phyloP scores from a whole-genome alignment of 2,797 vertebrate species.

The Acanthornis magna region DNA sequence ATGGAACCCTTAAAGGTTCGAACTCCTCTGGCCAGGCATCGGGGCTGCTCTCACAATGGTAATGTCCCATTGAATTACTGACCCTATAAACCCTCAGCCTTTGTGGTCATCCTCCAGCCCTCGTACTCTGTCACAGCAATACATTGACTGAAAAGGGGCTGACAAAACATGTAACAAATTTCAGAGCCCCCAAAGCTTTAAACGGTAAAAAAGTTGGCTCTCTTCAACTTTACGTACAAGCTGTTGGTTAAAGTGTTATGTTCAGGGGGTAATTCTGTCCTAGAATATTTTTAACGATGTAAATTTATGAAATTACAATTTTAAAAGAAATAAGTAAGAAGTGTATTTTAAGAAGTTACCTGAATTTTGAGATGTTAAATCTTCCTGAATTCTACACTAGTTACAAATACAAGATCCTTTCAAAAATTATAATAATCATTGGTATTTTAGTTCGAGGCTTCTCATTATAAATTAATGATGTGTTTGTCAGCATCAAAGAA shows the following conservation, averaged over 20 bases:
- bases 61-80: constrained; percentile 62
- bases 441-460: neutral
- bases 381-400: neutral
- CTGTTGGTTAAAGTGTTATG: neutral
- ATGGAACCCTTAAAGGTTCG: constrained; percentile 93
- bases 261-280: neutral
- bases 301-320: neutral
- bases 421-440: neutral
- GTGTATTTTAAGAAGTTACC: neutral
- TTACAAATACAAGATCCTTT: neutral
- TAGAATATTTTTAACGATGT: neutral
- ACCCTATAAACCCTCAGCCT: neutral
- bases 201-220: neutral
- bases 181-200: neutral
- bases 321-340: neutral
- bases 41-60: constrained; percentile 94
- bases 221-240: neutral
- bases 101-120: neutral
- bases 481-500: neutral
- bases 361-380: neutral
- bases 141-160: neutral
- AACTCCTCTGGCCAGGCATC: constrained; percentile 88
- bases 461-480: neutral
- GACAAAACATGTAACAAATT: neutral
- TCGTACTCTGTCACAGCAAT: accelerated